Base-by-base conservation (phyloP, 2,113 vertebrate genomes). In the Trogon melanurus region DNA sequence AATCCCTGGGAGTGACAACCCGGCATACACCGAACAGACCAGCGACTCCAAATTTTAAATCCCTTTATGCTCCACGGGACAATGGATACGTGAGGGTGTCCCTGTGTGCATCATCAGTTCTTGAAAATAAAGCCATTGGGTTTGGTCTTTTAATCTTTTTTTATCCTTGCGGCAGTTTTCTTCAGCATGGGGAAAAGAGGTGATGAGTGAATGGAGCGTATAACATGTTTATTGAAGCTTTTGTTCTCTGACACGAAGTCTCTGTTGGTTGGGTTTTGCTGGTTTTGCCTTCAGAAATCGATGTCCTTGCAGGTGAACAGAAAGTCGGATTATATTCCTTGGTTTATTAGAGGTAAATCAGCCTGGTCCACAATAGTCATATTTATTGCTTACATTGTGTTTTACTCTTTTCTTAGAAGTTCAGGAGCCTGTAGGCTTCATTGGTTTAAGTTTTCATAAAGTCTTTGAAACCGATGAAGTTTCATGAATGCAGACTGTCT, bases 11-110 rank as follows among this genome's bases (percentile, higher is more conserved):
- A 44, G 6, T 10, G n/a, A 5, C 34, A 84, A 0, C 58, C 11
- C 56, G 54, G n/a, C 36, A 16, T 1, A 10, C 19, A 7, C 13
- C 45, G 17, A 22, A 38, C 7, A 64, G 27, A 8, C 32, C 0
- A 0, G 5, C 17, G 56, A 17, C n/a, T 41, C 25, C 13, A 4
- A 32, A 13, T 6, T 15, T 15, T 19, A 20, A 13, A 57, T n/a
- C n/a, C 17, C 38, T 5, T 22, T 22, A 2, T 61, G 41, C 41
- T 54, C 62, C 27, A 30, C 81, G 21, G 48, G 38, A 27, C 27
- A 20, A 17, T 1, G 7, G 25, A 5, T 29, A 14, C 8, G 5
- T 8, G 61, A 48, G 26, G 10, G 16, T 4, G 21, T 9, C n/a
- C 48, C 38, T 19, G 21, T 34, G 21, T 23, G 4, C 5, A 30